phyloP scores from a whole-genome alignment of 2,888 invertebrate genomes.

The Drosophila mettleri region DNA sequence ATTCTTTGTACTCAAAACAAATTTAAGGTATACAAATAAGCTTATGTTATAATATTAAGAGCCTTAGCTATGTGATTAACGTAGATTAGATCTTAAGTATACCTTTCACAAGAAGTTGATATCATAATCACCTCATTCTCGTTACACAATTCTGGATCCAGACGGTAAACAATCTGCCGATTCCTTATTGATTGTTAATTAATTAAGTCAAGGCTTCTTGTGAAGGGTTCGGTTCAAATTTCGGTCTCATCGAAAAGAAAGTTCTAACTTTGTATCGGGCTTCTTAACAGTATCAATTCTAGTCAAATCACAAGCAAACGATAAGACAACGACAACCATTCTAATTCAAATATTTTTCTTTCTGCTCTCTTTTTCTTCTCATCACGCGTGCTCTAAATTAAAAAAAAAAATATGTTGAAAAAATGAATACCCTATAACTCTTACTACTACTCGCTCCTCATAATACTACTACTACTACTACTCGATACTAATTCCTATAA shows the following conservation, averaged over 20 bases:
- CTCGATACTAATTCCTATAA: constrained; percentile 57
- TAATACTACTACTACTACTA: constrained; percentile 57
- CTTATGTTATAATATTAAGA: constrained; percentile 4
- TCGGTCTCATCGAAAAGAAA: constrained; percentile 49
- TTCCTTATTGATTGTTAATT: background rate
- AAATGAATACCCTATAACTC: constrained; percentile 52
- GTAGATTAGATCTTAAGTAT: constrained; percentile 32
- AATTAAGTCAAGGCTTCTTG: constrained; percentile 33
- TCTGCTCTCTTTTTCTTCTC: constrained; percentile 83
- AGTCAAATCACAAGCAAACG: constrained; percentile 23
- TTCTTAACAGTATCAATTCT: constrained; percentile 39
- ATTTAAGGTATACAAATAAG: constrained; percentile 35
- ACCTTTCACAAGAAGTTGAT: constrained; percentile 50
- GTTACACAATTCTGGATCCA: constrained; percentile 6
- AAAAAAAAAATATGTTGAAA: constrained; percentile 43
- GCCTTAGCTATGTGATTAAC: constrained; percentile 15
- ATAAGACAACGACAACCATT: constrained; percentile 61
- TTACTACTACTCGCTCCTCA: constrained; percentile 51
- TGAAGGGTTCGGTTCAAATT: constrained; percentile 48
- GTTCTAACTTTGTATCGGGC: constrained; percentile 31
- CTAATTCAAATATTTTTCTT: constrained; percentile 82
- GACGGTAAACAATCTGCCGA: constrained; percentile 11
- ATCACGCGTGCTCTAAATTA: constrained; percentile 77
- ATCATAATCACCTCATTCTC: constrained; percentile 24
- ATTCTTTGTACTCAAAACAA: constrained; percentile 40